A percentile compares a stretch with the other conserved stretches of the same genome.
phyloP scores from a whole-genome alignment of 2,113 vertebrate species.

The Oryzias javanicus region DNA sequence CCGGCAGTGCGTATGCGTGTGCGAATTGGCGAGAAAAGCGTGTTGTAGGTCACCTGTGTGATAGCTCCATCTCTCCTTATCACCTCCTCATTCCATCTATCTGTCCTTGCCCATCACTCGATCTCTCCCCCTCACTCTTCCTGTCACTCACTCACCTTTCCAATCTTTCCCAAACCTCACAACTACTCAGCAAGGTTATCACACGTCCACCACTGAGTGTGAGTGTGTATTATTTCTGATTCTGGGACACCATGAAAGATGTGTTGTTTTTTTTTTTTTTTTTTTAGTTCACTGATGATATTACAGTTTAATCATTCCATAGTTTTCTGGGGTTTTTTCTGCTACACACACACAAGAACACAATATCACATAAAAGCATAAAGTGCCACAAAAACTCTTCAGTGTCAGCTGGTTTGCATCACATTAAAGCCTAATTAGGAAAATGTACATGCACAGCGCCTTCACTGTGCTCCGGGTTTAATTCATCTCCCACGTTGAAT shows the following conservation, averaged over 20 bases:
- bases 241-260: slow-evolving; percentile 33
- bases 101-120: slow-evolving; percentile 68
- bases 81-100: slow-evolving; percentile 63
- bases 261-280: neutral
- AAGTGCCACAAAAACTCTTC: slow-evolving; percentile 24
- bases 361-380: slow-evolving; percentile 17
- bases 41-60: slow-evolving; percentile 62
- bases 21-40: slow-evolving; percentile 18
- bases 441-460: slow-evolving; percentile 42
- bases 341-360: slow-evolving; percentile 11
- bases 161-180: slow-evolving; percentile 61
- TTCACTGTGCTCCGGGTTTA: slow-evolving; percentile 51
- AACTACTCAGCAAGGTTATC: slow-evolving; percentile 64
- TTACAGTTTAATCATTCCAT: slow-evolving; percentile 29
- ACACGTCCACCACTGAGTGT: slow-evolving; percentile 29
- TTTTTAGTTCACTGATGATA: slow-evolving; percentile 21
- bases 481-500: slow-evolving; percentile 68
- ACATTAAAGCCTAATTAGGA: slow-evolving; percentile 49
- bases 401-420: slow-evolving; percentile 58
- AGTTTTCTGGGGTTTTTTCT: slow-evolving; percentile 15
- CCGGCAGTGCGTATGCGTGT: slow-evolving; percentile 1
- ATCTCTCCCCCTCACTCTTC: slow-evolving; percentile 47
- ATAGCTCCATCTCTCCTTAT: slow-evolving; percentile 68
- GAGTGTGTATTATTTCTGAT: slow-evolving; percentile 28
- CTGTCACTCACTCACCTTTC: slow-evolving; percentile 63